Evolutionary conservation across 92 coral and sea anemone species (phyloP).

Genomic region (Palythoa grandis): DNA sequence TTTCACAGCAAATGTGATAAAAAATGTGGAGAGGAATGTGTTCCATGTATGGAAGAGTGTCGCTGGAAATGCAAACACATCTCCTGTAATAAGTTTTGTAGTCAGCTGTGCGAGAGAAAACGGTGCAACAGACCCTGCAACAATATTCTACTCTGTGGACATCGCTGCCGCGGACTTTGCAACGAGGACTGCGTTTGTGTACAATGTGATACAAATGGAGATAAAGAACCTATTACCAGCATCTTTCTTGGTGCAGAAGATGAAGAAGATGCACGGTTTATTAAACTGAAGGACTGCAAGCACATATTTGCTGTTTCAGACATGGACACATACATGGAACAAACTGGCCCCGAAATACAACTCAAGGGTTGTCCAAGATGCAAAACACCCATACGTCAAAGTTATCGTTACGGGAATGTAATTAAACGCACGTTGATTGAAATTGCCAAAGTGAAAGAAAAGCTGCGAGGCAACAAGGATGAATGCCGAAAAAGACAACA

Average conservation of each 20-base stretch:
- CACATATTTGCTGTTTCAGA: constrained; percentile 82
- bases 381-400: constrained; percentile 64
- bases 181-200: constrained; percentile 77
- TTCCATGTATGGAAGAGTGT: constrained; percentile 74
- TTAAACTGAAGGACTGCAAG: constrained; percentile 74
- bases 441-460: constrained; percentile 14
- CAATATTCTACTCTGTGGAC: constrained; percentile 51
- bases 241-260: constrained; percentile 77
- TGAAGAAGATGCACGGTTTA: constrained; percentile 75
- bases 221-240: constrained; percentile 47
- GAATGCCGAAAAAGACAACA: constrained; percentile 27
- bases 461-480: constrained; percentile 41
- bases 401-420: constrained; percentile 78
- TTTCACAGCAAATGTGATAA: constrained; percentile 65
- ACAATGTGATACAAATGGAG: constrained; percentile 58
- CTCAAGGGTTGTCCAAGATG: constrained; percentile 85
- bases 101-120: constrained; percentile 81
- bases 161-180: constrained; percentile 79
- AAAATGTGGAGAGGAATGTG: constrained; percentile 64
- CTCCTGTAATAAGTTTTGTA: constrained; percentile 69
- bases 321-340: constrained; percentile 62
- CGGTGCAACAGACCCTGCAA: constrained; percentile 77
- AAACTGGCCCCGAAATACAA: constrained; percentile 39
- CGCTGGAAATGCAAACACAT: constrained; percentile 78
- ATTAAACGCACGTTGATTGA: constrained; percentile 56